Evolutionary conservation across 2,888 invertebrate species (phyloP), one percentile per base, ranked within the genome.

Genomic region (Meghimatium bilineatum): DNA sequence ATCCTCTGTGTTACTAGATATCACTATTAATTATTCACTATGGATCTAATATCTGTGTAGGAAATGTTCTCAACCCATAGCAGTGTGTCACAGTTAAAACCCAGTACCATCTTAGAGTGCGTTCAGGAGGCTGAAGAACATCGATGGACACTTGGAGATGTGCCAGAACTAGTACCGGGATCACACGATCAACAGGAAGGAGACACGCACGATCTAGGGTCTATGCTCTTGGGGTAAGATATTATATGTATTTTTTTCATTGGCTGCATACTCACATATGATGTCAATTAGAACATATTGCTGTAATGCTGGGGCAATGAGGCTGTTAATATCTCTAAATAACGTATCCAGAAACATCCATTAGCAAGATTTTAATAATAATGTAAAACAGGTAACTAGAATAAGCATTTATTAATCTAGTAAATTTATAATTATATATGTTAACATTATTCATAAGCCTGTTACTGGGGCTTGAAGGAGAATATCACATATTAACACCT

Each of bases 51-150:
- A 14, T 69, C 8, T 29, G 1, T 32, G n/a, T 71, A 84, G 84
- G 80, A 49, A 49, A 84, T 84, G 84, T 84, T 80, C 80, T 80
- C 79, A 72, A 84, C 84, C 63, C 80, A 80, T 72, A 84, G 84
- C 52, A 67, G 71, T 44, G 80, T 84, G 79, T 34, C 74, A 32
- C 85, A 89, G 76, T 82, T 91, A 69, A 89, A 87, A 63, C 89
- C 90, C 8, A 89, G 88, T 78, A 85, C 87, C 8, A 87, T 91
- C 36, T 83, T 88, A 32, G 87, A 86, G 38, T 87, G 87, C 60
- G 86, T 89, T 17, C 80, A 86, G 20, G 90, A 90, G 32, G 88
- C 89, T 23, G 84, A 84, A 44, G 84, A 84, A n/a, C 74, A 44
- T 14, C 29, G 49, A 8, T 84, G 80, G 75, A n/a, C 84, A 66